Evolutionary conservation across 2,113 vertebrate genomes (phyloP).

Genomic region (Takifugu flavidus): DNA sequence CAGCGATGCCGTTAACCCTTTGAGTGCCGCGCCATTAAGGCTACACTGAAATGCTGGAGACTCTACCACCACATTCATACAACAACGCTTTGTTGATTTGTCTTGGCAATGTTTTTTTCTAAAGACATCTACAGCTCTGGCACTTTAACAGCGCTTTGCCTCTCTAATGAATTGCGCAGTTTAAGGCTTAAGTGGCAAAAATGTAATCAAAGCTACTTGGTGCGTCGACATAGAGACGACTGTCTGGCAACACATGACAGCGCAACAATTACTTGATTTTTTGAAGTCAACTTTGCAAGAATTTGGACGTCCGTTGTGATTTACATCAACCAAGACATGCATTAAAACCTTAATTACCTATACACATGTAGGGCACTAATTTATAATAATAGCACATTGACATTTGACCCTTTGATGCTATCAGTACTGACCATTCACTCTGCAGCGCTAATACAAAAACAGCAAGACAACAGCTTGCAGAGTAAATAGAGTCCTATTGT

Average conservation of each 20-base stretch:
- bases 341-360: background rate
- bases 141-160: slow-evolving; percentile 10
- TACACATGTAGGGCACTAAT: slow-evolving; percentile 40
- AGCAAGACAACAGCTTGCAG: slow-evolving; percentile 34
- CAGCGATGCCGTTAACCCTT: background rate
- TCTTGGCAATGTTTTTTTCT: slow-evolving; percentile 8
- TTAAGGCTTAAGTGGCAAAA: slow-evolving; percentile 24
- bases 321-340: background rate
- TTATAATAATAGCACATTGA: slow-evolving; percentile 53
- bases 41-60: slow-evolving; percentile 16
- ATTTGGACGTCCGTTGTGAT: slow-evolving; percentile 1
- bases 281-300: slow-evolving; percentile 4
- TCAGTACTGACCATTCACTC: slow-evolving; percentile 48
- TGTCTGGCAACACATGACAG: slow-evolving; percentile 18
- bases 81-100: slow-evolving; percentile 11
- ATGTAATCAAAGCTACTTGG: slow-evolving; percentile 29
- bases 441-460: slow-evolving; percentile 37
- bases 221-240: slow-evolving; percentile 21
- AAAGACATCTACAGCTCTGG: slow-evolving; percentile 3
- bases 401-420: slow-evolving; percentile 60
- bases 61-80: slow-evolving; percentile 10
- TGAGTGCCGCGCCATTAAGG: slow-evolving; percentile 9
- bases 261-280: slow-evolving; percentile 11
- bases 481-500: slow-evolving; percentile 35
- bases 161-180: slow-evolving; percentile 20